Conservation (phyloP, 2,888 invertebrate genomes). For the Cephus runcator region DNA sequence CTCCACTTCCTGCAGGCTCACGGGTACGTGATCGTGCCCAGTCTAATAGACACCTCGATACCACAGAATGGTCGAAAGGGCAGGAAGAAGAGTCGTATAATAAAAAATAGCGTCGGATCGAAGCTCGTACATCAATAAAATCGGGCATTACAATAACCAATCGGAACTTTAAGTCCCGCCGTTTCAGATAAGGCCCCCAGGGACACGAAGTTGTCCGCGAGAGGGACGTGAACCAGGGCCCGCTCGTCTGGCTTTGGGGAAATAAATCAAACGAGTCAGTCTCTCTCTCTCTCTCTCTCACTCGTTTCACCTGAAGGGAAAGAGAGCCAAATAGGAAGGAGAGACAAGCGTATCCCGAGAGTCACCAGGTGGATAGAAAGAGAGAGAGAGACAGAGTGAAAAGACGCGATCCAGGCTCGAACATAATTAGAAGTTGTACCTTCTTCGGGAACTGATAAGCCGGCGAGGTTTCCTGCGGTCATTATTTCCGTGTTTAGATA, state of each 20-base stretch:
- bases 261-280: slow-evolving; percentile 4
- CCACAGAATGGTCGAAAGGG: not conserved
- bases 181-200: slow-evolving; percentile 16
- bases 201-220: not conserved
- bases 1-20: not conserved
- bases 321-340: not conserved
- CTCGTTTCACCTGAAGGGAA: not conserved
- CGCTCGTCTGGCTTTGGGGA: not conserved
- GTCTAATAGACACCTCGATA: not conserved
- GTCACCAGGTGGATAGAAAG: not conserved
- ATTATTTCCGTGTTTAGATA: slow-evolving; percentile 65
- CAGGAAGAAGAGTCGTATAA: not conserved
- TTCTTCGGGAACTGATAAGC: slow-evolving; percentile 54
- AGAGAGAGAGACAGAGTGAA: not conserved
- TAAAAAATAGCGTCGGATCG: not conserved
- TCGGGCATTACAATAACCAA: slow-evolving; percentile 12
- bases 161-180: slow-evolving; percentile 8
- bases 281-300: not conserved
- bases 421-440: slow-evolving; percentile 63
- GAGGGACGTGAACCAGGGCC: not conserved
- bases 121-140: slow-evolving; percentile 10
- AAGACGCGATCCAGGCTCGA: slow-evolving; percentile 24
- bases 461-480: slow-evolving; percentile 36
- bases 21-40: not conserved
- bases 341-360: not conserved